phyloP scores from a whole-genome alignment of 2,113 vertebrate genomes.

The Nerophis ophidion region DNA sequence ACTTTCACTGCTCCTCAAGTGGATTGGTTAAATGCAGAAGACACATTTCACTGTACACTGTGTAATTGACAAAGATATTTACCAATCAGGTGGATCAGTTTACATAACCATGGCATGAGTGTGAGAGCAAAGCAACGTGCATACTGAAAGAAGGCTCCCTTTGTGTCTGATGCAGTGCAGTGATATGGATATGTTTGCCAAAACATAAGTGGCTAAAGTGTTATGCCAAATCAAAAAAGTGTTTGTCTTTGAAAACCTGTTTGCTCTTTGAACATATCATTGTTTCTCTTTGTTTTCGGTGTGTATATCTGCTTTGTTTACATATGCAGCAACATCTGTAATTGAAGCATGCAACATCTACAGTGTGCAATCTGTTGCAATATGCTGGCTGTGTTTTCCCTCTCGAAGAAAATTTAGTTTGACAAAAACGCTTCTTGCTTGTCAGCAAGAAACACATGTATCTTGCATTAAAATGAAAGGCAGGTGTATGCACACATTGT shows the following conservation, averaged over 20 bases:
- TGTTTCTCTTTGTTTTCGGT: conserved; percentile 17
- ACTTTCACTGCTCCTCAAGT: too few relatives aligned
- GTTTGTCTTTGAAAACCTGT: conserved; percentile 24
- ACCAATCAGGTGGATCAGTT: neutral
- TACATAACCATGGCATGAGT: conserved; percentile 3
- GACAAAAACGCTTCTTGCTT: conserved; percentile 32
- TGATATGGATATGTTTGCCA: conserved; percentile 13
- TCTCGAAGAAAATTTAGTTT: conserved; percentile 40
- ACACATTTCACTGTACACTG: too few relatives aligned
- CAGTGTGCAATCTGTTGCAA: conserved; percentile 40
- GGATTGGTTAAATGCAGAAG: too few relatives aligned
- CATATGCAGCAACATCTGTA: conserved; percentile 38
- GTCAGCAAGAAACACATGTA: conserved; percentile 26
- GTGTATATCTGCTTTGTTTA: conserved; percentile 39
- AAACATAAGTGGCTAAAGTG: conserved; percentile 7
- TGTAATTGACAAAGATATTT: too few relatives aligned
- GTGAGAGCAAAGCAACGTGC: conserved; percentile 8
- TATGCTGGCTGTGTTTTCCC: conserved; percentile 19
- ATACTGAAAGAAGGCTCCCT: conserved; percentile 21
- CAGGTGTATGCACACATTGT: conserved; percentile 34
- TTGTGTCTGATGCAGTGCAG: conserved; percentile 22
- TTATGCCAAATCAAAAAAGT: neutral
- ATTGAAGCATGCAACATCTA: conserved; percentile 36
- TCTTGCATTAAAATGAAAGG: conserved; percentile 14
- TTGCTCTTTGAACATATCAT: conserved; percentile 13